Base-by-base conservation (phyloP, 1,140 invertebrate genomes). In the Meloidogyne floridensis region DNA sequence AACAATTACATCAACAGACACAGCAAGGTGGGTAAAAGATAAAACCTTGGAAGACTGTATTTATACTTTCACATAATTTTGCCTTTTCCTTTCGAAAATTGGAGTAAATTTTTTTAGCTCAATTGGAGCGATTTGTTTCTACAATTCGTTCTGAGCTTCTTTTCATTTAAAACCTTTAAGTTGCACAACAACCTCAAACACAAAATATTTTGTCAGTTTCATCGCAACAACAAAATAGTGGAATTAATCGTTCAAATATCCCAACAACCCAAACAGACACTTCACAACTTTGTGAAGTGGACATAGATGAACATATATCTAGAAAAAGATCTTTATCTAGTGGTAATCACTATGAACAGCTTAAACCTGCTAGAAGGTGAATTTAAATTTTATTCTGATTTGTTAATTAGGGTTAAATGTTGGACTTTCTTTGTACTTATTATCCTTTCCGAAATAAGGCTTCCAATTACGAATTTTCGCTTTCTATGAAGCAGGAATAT, bases 251-350 rank as follows among this genome's bases (percentile, higher is more conserved):
- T 59, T 15, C 56, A 15, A 15, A 11, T 59, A 59, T 15, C 0
- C 56, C 4, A 4, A 4, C 47, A 47, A 47, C 47, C 47, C 59
- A 65, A 42, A 18, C 47, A 80, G 51, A 32, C 6, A 6, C 42
- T 18, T 47, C 72, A 8, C 72, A 20, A 11, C 18, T 78, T 71
- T 70, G 77, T 72, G 65, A 47, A 8, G 59, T 51, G 1, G 54
- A 59, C 20, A 69, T 15, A 42, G 77, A 79, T n/a, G 77, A 79
- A 53, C 65, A 20, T 51, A 47, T 72, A 3, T 72, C 77, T 13
- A 69, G 77, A 13, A 79, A 79, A 18, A 69, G 77, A 13, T 79
- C 77, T 7, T 79, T 79, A 8, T 79, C 77, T 51, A 79, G 65
- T 53, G 77, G 77, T 20, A 79, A 53, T 20, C 47, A 79, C 15